These are phyloP conservation scores for Mus caroli DNA, from an alignment of 2,797 vertebrate genomes.

Conservation along the genomic window DNA sequence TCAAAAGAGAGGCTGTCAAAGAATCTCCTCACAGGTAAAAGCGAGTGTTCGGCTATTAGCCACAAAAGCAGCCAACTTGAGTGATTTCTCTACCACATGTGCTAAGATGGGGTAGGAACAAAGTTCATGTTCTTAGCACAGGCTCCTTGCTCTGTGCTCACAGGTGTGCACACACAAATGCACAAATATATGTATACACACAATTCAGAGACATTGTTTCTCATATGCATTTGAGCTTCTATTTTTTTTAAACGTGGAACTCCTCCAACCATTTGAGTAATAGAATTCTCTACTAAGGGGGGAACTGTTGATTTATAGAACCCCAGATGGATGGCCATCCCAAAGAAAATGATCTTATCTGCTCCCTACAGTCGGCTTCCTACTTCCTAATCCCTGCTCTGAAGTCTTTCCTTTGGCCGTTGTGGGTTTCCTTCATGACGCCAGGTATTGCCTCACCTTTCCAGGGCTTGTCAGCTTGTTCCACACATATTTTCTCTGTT, in stretches of 20 bases:
- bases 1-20: conserved; percentile 60
- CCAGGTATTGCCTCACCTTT: conserved; percentile 47
- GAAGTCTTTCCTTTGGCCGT: not conserved
- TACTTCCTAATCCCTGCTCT: not conserved
- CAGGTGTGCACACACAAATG: not conserved
- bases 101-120: rapidly evolving
- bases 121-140: not conserved
- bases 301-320: conserved; percentile 63
- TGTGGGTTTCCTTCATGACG: conserved; percentile 42
- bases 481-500: not conserved
- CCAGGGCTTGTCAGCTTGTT: not conserved
- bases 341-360: conserved; percentile 62
- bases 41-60: not conserved
- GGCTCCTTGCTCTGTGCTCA: not conserved
- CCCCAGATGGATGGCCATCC: conserved; percentile 45
- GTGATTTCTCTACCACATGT: not conserved
- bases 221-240: not conserved
- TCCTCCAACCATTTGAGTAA: conserved; percentile 76
- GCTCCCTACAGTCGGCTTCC: conserved; percentile 34
- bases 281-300: conserved; percentile 76
- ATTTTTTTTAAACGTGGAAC: conserved; percentile 65
- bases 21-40: conserved; percentile 28
- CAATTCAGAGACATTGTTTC: conserved; percentile 63
- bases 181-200: not conserved
- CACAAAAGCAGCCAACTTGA: not conserved